Evolutionary conservation across 2,888 invertebrate species (phyloP), one percentile per base, ranked within the genome.

Genomic region (Lepidocyrtinus sp.): DNA sequence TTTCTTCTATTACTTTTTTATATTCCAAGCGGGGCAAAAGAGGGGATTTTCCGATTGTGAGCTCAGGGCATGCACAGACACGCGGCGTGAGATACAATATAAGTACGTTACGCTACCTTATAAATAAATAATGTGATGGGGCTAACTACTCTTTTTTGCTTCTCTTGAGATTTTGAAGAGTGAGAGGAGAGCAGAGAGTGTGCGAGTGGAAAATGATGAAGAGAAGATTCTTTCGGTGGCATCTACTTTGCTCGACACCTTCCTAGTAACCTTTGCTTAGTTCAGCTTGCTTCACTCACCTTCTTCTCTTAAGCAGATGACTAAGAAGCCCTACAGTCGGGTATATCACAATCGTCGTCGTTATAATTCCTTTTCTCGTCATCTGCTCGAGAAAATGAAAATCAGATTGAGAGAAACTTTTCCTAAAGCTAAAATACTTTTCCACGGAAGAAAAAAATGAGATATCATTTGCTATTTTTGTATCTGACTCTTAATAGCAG

Each of bases 101-200:
- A 59, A 59, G 59, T 59, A 59, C 67, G 64, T 67, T 65, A 50
- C 59, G 50, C 63, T 17, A 12, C 64, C 78, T 78, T 78, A 73
- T 78, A 78, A 78, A 78, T 78, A 78, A 73, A 45, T 78, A 73
- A 78, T 78, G 78, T 45, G 78, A 69, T 78, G 78, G 76, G 73
- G 78, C 78, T 73, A 73, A 71, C 76, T 67, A 77, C 71, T 77
- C 64, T 50, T 64, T 67, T 75, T 69, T 45, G n/a, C 19, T 55
- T 46, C 25, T 69, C 25, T 69, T 69, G 50, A 25, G 36, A 59
- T 17, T 45, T n/a, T 7, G n/a, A 17, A 7, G 12, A 12, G 36
- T 71, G n/a, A 45, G 19, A 71, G 17, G 55, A 59, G 59, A 59
- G 74, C 36, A 75, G 21, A 19, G 46, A 5, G 59, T 55, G 12